phyloP scores from a whole-genome alignment of 2,113 vertebrate species.

The Corvus hawaiiensis region DNA sequence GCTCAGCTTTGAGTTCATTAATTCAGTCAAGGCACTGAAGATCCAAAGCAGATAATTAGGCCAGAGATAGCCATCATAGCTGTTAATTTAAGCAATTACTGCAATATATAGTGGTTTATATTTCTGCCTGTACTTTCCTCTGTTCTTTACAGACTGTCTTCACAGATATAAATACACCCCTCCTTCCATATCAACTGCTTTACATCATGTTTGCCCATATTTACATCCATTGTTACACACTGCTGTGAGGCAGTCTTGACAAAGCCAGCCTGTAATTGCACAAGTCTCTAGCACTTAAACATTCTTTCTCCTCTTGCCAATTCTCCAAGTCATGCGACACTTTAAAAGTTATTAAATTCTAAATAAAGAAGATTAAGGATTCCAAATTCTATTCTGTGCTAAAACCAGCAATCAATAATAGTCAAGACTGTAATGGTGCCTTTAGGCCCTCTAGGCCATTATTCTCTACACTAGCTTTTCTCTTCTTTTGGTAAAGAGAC shows the following conservation, averaged over 20 bases:
- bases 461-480: background rate
- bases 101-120: background rate
- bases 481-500: conserved; percentile 32
- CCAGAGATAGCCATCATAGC: background rate
- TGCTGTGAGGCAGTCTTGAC: background rate
- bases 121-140: background rate
- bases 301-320: background rate
- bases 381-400: conserved; percentile 28
- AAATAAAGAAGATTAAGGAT: conserved; percentile 42
- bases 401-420: conserved; percentile 41
- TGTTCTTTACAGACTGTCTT: background rate
- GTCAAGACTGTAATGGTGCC: conserved; percentile 12
- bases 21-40: background rate
- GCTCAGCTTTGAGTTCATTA: background rate
- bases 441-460: background rate
- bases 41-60: background rate
- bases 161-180: background rate
- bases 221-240: background rate
- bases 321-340: conserved; percentile 1
- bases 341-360: conserved; percentile 48
- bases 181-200: background rate
- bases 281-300: background rate
- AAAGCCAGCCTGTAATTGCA: background rate
- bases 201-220: fast-evolving
- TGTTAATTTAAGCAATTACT: background rate